Percentiles rank a stretch among this genome's conserved stretches.
Conservation (phyloP, 2,888 invertebrate genomes). For the Tipula unca region DNA sequence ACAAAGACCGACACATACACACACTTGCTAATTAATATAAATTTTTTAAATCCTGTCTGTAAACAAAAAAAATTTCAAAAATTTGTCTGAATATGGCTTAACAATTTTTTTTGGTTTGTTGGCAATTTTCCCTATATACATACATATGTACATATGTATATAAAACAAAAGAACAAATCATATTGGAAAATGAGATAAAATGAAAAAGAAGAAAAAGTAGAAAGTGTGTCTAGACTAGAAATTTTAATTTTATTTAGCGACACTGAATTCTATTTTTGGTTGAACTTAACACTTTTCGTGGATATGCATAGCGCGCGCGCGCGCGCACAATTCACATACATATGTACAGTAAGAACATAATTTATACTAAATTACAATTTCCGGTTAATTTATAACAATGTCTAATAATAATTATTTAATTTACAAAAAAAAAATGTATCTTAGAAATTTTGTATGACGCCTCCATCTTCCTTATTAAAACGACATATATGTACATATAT, state of each 20-base stretch:
- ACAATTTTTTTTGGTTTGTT: neutral
- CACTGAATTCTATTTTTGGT: constrained; percentile 8
- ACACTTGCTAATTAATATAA: neutral
- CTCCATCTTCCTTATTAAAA: neutral
- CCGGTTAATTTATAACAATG: neutral
- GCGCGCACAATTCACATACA: neutral
- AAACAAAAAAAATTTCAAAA: neutral
- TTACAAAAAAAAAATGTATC: neutral
- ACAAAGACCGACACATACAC: neutral
- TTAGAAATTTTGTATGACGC: neutral
- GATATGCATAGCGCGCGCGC: neutral
- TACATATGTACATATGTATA: neutral
- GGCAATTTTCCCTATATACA: neutral
- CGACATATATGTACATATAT: neutral
- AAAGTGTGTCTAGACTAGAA: constrained; percentile 16
- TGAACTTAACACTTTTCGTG: neutral
- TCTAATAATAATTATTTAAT: neutral
- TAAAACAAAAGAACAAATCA: constrained; percentile 9
- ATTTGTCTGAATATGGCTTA: neutral
- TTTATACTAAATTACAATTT: neutral
- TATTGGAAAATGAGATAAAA: neutral
- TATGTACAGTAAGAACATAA: neutral
- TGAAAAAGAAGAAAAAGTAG: neutral
- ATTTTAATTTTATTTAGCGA: neutral
- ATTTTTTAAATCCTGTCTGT: neutral